Conservation (phyloP, 2,888 invertebrate species). For the Leptopterna dolabrata region DNA sequence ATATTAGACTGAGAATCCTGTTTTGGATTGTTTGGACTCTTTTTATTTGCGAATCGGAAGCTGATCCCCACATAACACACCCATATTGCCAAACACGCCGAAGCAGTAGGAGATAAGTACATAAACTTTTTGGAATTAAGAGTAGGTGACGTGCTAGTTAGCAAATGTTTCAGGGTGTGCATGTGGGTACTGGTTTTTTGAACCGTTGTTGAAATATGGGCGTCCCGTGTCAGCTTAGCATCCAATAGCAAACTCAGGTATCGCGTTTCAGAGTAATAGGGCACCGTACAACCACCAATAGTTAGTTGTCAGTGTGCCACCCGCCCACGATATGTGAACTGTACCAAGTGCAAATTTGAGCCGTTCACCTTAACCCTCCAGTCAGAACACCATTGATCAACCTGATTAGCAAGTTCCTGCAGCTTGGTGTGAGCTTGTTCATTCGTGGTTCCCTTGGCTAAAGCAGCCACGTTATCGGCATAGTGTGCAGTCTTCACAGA, state of each 20-base stretch:
- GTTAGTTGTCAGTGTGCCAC: neutral
- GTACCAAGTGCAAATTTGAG: neutral
- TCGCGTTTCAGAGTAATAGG: neutral
- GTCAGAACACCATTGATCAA: neutral
- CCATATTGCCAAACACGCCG: slow-evolving; percentile 33
- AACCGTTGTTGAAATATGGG: neutral
- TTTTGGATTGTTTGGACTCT: slow-evolving; percentile 40
- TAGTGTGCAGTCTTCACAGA: neutral
- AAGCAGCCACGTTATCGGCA: neutral
- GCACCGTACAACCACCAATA: neutral
- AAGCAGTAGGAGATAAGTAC: neutral
- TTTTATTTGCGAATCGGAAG: slow-evolving; percentile 35
- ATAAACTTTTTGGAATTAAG: slow-evolving; percentile 1
- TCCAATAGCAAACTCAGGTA: slow-evolving; percentile 3
- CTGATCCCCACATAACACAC: slow-evolving; percentile 27
- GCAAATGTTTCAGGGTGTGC: slow-evolving; percentile 16
- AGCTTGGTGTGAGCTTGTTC: neutral
- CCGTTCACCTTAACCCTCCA: slow-evolving; percentile 13
- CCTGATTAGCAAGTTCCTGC: neutral
- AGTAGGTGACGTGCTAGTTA: neutral
- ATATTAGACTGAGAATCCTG: slow-evolving; percentile 22
- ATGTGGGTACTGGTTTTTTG: slow-evolving; percentile 1
- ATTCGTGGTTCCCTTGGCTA: neutral
- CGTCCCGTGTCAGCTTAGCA: slow-evolving; percentile 1
- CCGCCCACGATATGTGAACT: neutral